Percentiles rank a stretch among this genome's conserved stretches.
Evolutionary conservation across 1,140 invertebrate species (phyloP).

Genomic region (Pogonomyrmex californicus): DNA sequence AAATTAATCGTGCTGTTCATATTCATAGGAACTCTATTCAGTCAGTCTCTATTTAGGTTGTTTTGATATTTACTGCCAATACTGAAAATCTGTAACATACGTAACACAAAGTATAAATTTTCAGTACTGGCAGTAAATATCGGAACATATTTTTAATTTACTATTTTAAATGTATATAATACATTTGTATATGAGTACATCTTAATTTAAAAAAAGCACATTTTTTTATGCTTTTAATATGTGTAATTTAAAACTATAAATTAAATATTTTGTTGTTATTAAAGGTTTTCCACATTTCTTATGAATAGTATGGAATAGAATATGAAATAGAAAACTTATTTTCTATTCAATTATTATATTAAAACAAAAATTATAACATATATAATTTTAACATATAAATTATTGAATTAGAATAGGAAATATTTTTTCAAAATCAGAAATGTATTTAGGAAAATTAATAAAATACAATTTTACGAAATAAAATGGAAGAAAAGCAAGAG

Average conservation of each 20-base stretch:
- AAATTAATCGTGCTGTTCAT: slow-evolving; percentile 34
- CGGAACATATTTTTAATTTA: neutral
- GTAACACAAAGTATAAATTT: too few relatives aligned
- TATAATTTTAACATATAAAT: too few relatives aligned
- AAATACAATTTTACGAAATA: neutral
- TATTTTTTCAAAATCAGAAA: neutral
- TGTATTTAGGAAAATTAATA: neutral
- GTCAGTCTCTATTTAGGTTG: slow-evolving; percentile 13
- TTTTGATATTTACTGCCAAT: too few relatives aligned
- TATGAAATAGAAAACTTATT: too few relatives aligned
- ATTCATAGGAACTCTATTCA: slow-evolving; percentile 36
- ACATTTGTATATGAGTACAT: neutral
- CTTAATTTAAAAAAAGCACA: neutral
- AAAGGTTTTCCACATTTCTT: slow-evolving; percentile 20
- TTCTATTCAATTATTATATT: too few relatives aligned
- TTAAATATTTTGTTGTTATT: slow-evolving; percentile 1
- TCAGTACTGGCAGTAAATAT: too few relatives aligned
- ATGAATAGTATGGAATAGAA: neutral
- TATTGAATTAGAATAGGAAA: neutral
- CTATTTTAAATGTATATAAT: too few relatives aligned
- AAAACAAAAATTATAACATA: too few relatives aligned
- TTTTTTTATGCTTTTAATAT: neutral
- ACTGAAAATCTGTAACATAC: too few relatives aligned
- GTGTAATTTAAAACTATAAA: neutral
- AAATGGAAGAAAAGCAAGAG: neutral